Evolutionary conservation across 2,888 invertebrate species (phyloP).

Genomic region (Taenaris catops): DNA sequence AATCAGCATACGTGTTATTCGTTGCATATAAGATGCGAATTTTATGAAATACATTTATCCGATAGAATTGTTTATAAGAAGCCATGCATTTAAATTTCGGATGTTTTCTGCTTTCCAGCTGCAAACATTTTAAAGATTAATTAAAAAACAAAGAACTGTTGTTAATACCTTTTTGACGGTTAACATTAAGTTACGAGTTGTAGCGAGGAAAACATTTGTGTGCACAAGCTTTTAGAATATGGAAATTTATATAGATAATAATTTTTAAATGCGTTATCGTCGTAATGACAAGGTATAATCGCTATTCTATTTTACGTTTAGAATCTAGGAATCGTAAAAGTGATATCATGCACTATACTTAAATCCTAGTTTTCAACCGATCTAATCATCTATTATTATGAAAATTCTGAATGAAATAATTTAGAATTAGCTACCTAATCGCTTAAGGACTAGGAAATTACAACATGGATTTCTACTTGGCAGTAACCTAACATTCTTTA

Average conservation of each 20-base stretch:
- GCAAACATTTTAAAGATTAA: no score
- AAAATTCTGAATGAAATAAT: slow-evolving; percentile 41
- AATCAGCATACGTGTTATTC: no score
- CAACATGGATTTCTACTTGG: slow-evolving; percentile 73
- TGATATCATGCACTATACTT: slow-evolving; percentile 53
- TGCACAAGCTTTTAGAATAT: no score
- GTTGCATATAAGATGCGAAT: no score
- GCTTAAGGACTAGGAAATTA: slow-evolving; percentile 64
- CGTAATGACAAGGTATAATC: slow-evolving; percentile 8
- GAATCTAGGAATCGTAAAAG: slow-evolving; percentile 42
- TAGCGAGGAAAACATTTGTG: no score
- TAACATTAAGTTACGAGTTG: no score
- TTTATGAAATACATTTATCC: no score
- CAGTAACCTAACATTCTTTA: slow-evolving; percentile 67
- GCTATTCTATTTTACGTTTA: slow-evolving; percentile 16
- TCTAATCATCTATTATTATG: slow-evolving; percentile 38
- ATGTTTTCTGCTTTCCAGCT: no score
- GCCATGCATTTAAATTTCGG: no score
- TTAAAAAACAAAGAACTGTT: no score
- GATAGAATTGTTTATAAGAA: no score
- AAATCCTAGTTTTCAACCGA: slow-evolving; percentile 32
- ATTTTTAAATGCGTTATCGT: slow-evolving; percentile 1
- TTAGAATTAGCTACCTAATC: slow-evolving; percentile 42
- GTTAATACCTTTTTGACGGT: no score
- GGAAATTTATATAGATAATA: neutral